A percentile compares a stretch with the other conserved stretches of the same genome.
phyloP scores from a whole-genome alignment of 2,113 vertebrate genomes.

The Tachycineta bicolor region DNA sequence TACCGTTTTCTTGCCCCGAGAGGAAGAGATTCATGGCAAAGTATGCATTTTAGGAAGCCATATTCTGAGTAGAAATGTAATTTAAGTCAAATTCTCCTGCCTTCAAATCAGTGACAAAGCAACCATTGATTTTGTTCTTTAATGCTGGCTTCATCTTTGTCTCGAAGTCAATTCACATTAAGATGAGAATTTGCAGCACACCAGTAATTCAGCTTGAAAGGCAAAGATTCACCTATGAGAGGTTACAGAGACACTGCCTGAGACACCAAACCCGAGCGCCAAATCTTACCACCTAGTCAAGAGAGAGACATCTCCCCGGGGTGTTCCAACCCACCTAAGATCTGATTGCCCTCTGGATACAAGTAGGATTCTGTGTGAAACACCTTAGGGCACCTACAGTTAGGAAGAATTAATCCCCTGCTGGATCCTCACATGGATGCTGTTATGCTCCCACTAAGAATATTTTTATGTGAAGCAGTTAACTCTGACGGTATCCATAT shows the following conservation, averaged over 20 bases:
- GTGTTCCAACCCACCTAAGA: not conserved
- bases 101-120: slow-evolving; percentile 14
- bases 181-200: not conserved
- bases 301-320: slow-evolving; percentile 4
- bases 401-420: not conserved
- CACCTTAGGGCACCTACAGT: slow-evolving; percentile 13
- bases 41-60: not conserved
- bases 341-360: slow-evolving; percentile 38
- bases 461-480: slow-evolving; percentile 55
- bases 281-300: not conserved
- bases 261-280: not conserved
- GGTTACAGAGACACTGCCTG: not conserved
- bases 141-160: not conserved
- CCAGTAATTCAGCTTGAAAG: not conserved
- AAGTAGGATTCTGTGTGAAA: slow-evolving; percentile 2
- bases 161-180: not conserved
- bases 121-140: slow-evolving; percentile 23
- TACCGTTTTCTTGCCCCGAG: not conserved
- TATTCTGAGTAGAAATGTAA: not conserved
- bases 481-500: slow-evolving; percentile 49
- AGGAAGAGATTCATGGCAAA: not conserved
- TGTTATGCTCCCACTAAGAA: slow-evolving; percentile 29
- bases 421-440: not conserved
- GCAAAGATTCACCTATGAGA: not conserved
- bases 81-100: not conserved